Evolutionary conservation across 2,797 vertebrate species (phyloP).

Genomic region (Schizopygopsis malacanthus): DNA sequence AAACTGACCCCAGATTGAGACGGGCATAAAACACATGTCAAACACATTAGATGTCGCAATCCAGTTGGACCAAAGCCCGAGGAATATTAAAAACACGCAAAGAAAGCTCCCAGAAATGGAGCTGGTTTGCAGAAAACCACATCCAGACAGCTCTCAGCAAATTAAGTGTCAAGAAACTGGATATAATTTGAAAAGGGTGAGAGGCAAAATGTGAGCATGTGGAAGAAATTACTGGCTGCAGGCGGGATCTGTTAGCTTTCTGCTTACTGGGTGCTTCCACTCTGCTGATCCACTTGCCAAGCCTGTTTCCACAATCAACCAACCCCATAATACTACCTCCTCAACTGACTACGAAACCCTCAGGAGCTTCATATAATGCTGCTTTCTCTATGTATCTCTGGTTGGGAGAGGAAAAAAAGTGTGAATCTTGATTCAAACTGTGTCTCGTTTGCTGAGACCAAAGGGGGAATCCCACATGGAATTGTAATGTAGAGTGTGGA

Average conservation of each 20-base stretch:
- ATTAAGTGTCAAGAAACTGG: conserved; percentile 48
- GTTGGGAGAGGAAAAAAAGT: conserved; percentile 6
- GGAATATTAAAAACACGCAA: conserved; percentile 11
- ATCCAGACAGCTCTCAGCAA: conserved; percentile 28
- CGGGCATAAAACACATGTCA: conserved; percentile 42
- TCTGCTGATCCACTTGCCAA: conserved; percentile 46
- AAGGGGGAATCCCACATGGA: conserved; percentile 55
- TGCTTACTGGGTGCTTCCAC: conserved; percentile 33
- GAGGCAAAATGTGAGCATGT: conserved; percentile 74
- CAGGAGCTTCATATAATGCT: conserved; percentile 28
- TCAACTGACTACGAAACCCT: conserved; percentile 43
- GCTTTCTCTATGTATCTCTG: conserved; percentile 48
- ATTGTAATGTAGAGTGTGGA: conserved; percentile 57
- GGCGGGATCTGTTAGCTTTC: conserved; percentile 63
- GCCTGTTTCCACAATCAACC: conserved; percentile 56
- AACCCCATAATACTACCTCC: conserved; percentile 40
- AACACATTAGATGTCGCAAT: conserved; percentile 26
- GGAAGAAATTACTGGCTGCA: conserved; percentile 73
- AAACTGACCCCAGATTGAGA: conserved; percentile 42
- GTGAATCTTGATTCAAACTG: conserved; percentile 39
- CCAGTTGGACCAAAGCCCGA: background rate
- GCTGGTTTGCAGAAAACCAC: conserved; percentile 25
- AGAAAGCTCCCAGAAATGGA: conserved; percentile 23
- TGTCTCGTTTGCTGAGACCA: conserved; percentile 46
- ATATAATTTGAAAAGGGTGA: conserved; percentile 40